These are phyloP conservation scores for Planococcus citri DNA, from an alignment of 1,140 invertebrate species.

Conservation along the genomic window DNA sequence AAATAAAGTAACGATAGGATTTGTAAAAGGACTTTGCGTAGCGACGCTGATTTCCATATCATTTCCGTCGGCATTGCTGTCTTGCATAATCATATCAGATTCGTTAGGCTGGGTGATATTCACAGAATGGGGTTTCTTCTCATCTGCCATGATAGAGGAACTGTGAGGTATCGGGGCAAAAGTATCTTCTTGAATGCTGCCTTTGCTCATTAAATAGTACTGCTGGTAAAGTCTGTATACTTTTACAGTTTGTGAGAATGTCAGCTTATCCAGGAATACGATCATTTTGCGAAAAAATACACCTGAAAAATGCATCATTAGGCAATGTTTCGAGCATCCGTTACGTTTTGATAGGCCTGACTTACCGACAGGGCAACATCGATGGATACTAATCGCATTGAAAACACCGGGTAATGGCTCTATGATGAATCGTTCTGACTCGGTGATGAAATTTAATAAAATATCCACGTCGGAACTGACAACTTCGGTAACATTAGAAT, in stretches of 20 bases:
- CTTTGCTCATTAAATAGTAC: not conserved
- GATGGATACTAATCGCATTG: not conserved
- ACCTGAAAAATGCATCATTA: not conserved
- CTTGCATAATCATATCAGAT: not conserved
- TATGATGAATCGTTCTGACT: not conserved
- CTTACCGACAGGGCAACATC: constrained; percentile 5
- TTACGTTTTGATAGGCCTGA: too few relatives aligned
- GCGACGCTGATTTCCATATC: not conserved
- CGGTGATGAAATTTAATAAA: not conserved
- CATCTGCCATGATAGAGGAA: not conserved
- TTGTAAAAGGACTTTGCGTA: not conserved
- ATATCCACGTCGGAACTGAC: constrained; percentile 2
- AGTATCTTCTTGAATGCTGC: not conserved
- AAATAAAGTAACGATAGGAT: not conserved
- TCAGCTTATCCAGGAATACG: not conserved
- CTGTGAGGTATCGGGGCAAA: not conserved
- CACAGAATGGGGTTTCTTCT: not conserved
- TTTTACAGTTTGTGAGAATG: constrained; percentile 5
- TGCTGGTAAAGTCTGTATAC: not conserved
- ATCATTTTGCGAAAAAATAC: constrained; percentile 13
- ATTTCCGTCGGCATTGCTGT: not conserved
- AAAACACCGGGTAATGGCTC: not conserved
- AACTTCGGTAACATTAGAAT: not conserved
- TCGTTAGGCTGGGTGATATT: not conserved
- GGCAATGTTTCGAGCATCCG: too few relatives aligned